Percentiles rank a stretch among this genome's conserved stretches.
Evolutionary conservation across 1,140 invertebrate species (phyloP).

Genomic region (Drosophila nannoptera): DNA sequence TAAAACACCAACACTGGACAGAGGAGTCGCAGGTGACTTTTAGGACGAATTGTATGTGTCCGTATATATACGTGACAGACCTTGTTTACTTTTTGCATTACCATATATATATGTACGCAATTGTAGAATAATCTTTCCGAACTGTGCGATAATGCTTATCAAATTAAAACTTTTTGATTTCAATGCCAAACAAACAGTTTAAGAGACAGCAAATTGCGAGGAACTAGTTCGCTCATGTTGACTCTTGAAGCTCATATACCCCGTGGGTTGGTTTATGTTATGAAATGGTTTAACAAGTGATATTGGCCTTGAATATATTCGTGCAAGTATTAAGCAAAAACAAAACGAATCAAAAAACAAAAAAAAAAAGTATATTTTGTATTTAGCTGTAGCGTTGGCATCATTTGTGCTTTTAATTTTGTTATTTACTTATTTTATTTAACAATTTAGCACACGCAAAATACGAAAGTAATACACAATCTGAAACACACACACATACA

Average conservation of each 20-base stretch:
- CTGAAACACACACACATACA: neutral
- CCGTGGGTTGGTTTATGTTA: neutral
- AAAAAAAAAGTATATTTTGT: slow-evolving; percentile 30
- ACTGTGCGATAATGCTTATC: neutral
- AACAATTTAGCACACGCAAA: slow-evolving; percentile 44
- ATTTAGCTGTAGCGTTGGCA: slow-evolving; percentile 44
- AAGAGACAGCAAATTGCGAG: neutral
- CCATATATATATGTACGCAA: neutral
- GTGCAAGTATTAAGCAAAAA: slow-evolving; percentile 33
- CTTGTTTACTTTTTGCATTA: neutral
- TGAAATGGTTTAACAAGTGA: slow-evolving; percentile 53
- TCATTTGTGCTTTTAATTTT: slow-evolving; percentile 53
- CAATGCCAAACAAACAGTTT: neutral
- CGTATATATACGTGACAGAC: neutral
- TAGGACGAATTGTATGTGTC: neutral
- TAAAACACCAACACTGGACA: too few species aligned
- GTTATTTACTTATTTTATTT: slow-evolving; percentile 61
- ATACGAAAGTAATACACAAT: neutral
- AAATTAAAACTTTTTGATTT: neutral
- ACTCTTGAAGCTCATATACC: slow-evolving; percentile 4
- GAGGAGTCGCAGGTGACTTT: neutral
- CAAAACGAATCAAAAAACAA: slow-evolving; percentile 10
- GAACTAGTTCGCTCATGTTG: slow-evolving; percentile 11
- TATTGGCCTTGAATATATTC: slow-evolving; percentile 66
- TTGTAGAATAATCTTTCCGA: neutral